Base-by-base conservation (phyloP, 2,797 vertebrate species). In the Leontocebus nigricollis region DNA sequence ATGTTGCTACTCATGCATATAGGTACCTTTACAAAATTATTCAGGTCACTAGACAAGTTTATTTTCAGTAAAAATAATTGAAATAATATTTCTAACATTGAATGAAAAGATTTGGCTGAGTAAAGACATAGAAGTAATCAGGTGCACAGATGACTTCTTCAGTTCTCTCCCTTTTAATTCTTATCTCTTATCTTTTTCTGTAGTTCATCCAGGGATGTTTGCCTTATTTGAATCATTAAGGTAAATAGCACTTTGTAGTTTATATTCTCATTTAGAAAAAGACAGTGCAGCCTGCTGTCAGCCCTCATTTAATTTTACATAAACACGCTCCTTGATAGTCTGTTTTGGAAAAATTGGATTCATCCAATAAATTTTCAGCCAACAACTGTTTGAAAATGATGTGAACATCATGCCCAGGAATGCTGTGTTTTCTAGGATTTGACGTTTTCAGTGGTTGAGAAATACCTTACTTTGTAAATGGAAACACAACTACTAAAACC, bases 61-160 rank as follows among this genome's bases (percentile, higher is more conserved):
- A 87, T 89, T 75, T 93, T 94, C 9, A 88, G 30, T 79, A 88
- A 46, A 61, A 91, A 57, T 67, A 94, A 90, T 94, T 95, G 89
- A 94, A 84, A 94, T 95, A 10, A 3, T 15, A 94, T 64, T 82
- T 77, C 24, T 90, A 92, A 67, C 22, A 67, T 94, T 94, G 64
- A 96, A 86, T 82, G 64, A 95, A 77, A 94, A 26, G 0, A 36
- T 67, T 80, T 61, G 50, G 36, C 73, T 13, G 33, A 92, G 82
- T 75, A 90, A 55, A 95, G 81, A 90, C 19, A 75, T 6, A 48
- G 27, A 86, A 82, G 22, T 50, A 79, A 73, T 95, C 10, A 90
- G 61, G 46, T 4, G 93, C 4, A 64, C 6, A 50, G 55, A 50
- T 76, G 36, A 39, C 67, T 88, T 73, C 20, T 67, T 77, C 17